Percentiles rank a stretch among this genome's conserved stretches.
These are phyloP conservation scores for Anser cygnoides DNA, from an alignment of 2,113 vertebrate species.

Conservation along the genomic window DNA sequence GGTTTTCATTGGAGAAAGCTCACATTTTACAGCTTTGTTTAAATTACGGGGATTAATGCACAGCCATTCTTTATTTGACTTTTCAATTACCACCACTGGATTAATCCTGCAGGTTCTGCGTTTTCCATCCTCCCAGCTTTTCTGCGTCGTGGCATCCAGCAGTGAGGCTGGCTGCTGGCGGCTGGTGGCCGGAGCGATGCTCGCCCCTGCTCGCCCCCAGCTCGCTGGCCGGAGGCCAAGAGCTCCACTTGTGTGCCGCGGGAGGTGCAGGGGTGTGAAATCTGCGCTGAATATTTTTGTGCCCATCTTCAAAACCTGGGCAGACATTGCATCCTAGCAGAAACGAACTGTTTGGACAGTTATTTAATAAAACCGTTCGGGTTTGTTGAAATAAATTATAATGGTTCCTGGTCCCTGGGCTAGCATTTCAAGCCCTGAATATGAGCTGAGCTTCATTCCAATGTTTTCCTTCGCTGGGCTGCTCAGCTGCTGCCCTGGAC, in stretches of 20 bases:
- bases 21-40: slow-evolving; percentile 55
- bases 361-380: not conserved
- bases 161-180: not conserved
- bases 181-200: not conserved
- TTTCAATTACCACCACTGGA: slow-evolving; percentile 54
- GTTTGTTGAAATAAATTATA: not conserved
- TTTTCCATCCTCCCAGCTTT: slow-evolving; percentile 52
- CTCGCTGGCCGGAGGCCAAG: fast-evolving
- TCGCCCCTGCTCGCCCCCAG: fast-evolving
- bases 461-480: not conserved
- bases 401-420: not conserved
- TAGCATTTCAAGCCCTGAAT: not conserved
- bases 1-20: slow-evolving; percentile 50
- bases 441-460: not conserved
- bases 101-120: slow-evolving; percentile 46
- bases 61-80: slow-evolving; percentile 56
- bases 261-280: not conserved
- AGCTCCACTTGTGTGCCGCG: not conserved
- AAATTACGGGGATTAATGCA: slow-evolving; percentile 53
- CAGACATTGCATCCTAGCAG: not conserved
- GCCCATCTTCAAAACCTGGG: not conserved
- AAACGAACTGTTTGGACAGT: not conserved
- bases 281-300: not conserved
- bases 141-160: not conserved
- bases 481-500: not conserved